Percentiles rank a stretch among this genome's conserved stretches.
Conservation (phyloP, 2,888 invertebrate genomes). For the Agrilus mali region DNA sequence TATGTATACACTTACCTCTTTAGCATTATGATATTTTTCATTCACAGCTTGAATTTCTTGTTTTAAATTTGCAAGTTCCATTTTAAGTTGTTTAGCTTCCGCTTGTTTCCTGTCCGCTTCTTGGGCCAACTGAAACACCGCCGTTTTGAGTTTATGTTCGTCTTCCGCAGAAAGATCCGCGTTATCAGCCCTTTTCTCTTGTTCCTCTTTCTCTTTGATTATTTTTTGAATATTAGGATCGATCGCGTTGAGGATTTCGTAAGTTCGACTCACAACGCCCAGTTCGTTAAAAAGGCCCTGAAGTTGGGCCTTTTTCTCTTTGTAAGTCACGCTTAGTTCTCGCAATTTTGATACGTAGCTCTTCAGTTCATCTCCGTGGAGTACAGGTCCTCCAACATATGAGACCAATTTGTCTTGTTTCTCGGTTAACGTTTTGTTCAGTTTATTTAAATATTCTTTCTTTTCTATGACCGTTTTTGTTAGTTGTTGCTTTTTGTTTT, state of each 20-base stretch:
- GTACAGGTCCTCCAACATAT: conserved; percentile 49
- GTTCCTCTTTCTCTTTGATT: conserved; percentile 6
- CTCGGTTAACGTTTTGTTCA: conserved; percentile 49
- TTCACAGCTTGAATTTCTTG: conserved; percentile 6
- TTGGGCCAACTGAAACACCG: conserved; percentile 13
- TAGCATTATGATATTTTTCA: conserved; percentile 4
- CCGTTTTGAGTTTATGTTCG: conserved; percentile 33
- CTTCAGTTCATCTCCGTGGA: conserved; percentile 74
- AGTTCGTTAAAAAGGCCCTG: conserved; percentile 46
- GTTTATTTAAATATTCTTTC: conserved; percentile 44
- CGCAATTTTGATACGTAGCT: conserved; percentile 71
- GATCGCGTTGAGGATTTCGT: conserved; percentile 48
- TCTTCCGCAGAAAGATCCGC: conserved; percentile 45
- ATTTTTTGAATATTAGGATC: conserved; percentile 14
- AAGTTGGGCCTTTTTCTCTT: conserved; percentile 64
- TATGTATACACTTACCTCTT: conserved; percentile 13
- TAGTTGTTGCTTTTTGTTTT: conserved; percentile 65
- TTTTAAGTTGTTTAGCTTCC: conserved; percentile 13
- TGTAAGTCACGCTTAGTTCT: conserved; percentile 69
- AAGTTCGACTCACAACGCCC: conserved; percentile 61
- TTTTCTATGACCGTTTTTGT: conserved; percentile 57
- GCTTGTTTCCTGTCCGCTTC: conserved; percentile 14
- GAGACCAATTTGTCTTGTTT: conserved; percentile 26
- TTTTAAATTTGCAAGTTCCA: conserved; percentile 9
- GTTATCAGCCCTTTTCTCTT: conserved; percentile 27